Evolutionary conservation across 2,797 vertebrate genomes (phyloP).

Genomic region (Acrossocheilus fasciatus): DNA sequence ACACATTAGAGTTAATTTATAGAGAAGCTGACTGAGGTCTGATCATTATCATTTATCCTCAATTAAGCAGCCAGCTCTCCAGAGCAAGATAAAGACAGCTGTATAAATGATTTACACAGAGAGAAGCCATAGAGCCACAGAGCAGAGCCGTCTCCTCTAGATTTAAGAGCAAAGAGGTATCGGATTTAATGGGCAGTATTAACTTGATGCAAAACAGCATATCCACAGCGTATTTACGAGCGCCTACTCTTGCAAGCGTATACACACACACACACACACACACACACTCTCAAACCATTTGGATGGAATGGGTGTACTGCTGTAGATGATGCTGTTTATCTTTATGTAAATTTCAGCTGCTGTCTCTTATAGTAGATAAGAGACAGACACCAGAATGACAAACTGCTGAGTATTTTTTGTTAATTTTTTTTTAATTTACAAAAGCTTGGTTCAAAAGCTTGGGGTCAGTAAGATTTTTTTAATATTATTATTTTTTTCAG

Average conservation of each 20-base stretch:
- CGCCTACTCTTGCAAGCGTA: not conserved
- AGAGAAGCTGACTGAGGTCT: constrained; percentile 37
- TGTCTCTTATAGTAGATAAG: not conserved
- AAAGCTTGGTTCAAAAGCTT: not conserved
- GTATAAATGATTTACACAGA: constrained; percentile 51
- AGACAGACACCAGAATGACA: not conserved
- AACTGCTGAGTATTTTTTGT: not conserved
- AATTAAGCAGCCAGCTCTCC: constrained; percentile 53
- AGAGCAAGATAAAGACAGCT: constrained; percentile 46
- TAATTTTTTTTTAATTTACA: not conserved
- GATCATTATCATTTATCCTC: constrained; percentile 59
- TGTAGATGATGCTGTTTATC: not conserved
- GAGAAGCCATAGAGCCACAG: constrained; percentile 5
- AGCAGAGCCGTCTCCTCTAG: constrained; percentile 36
- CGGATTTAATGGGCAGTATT: constrained; percentile 53
- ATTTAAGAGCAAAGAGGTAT: constrained; percentile 43
- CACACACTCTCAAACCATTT: constrained; percentile 11
- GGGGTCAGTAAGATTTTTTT: not conserved
- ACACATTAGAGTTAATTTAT: constrained; percentile 55
- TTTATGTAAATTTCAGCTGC: not conserved
- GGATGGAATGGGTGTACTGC: not conserved
- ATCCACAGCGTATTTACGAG: constrained; percentile 37
- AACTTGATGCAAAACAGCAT: constrained; percentile 60
- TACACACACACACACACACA: constrained; percentile 27
- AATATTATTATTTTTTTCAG: not conserved